Conservation (phyloP, 2,888 invertebrate species). For the Drosophila buzzatii region DNA sequence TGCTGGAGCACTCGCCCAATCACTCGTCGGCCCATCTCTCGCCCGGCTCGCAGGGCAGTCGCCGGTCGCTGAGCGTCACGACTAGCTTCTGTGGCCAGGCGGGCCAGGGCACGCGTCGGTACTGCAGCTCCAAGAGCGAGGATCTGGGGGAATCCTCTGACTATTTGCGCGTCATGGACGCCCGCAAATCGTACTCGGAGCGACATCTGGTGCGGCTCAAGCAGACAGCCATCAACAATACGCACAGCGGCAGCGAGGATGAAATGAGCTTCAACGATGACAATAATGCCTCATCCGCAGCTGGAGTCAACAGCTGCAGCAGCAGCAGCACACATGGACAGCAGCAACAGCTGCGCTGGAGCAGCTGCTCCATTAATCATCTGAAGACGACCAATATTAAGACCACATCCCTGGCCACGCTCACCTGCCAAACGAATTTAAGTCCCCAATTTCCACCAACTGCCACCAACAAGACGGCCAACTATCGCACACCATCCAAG, state of each 20-base stretch:
- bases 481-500: slow-evolving; percentile 76
- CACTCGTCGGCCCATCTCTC: slow-evolving; percentile 79
- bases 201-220: slow-evolving; percentile 83
- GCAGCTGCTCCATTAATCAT: slow-evolving; percentile 83
- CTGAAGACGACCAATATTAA: slow-evolving; percentile 84
- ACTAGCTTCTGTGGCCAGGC: slow-evolving; percentile 76
- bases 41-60: slow-evolving; percentile 73
- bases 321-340: slow-evolving; percentile 32
- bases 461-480: slow-evolving; percentile 43
- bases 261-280: slow-evolving; percentile 84
- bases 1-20: slow-evolving; percentile 83
- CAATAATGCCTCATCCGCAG: slow-evolving; percentile 78
- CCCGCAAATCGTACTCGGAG: slow-evolving; percentile 84
- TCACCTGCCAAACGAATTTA: slow-evolving; percentile 83
- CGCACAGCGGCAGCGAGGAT: slow-evolving; percentile 81
- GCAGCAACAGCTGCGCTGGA: slow-evolving; percentile 72
- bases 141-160: slow-evolving; percentile 81
- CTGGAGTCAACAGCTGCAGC: slow-evolving; percentile 16
- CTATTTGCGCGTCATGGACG: slow-evolving; percentile 81
- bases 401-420: slow-evolving; percentile 84
- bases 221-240: slow-evolving; percentile 84
- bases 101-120: slow-evolving; percentile 64
- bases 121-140: slow-evolving; percentile 83
- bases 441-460: slow-evolving; percentile 53
- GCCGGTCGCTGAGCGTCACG: slow-evolving; percentile 75